Evolutionary conservation across 1,140 invertebrate species (phyloP).

Genomic region (Procambarus clarkii): DNA sequence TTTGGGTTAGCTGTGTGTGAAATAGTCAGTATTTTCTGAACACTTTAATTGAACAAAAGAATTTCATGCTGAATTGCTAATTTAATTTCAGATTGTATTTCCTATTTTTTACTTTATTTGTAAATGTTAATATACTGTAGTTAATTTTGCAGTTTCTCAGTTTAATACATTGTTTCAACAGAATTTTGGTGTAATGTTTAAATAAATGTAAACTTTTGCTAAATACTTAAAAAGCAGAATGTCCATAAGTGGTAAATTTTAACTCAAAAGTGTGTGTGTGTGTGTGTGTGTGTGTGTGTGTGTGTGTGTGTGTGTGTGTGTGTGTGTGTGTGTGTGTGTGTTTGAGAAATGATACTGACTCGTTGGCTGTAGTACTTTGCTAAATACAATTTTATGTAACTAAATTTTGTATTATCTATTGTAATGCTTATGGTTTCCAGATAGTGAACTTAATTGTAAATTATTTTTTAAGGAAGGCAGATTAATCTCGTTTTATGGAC

Average conservation of each 20-base stretch:
- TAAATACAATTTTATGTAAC: neutral
- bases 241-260: neutral
- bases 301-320: neutral
- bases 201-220: neutral
- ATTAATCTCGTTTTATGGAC: neutral
- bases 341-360: neutral
- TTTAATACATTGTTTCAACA: neutral
- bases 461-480: neutral
- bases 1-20: neutral
- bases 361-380: neutral
- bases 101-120: neutral
- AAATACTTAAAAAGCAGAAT: neutral
- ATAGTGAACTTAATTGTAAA: neutral
- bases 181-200: neutral
- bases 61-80: neutral
- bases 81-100: neutral
- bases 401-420: neutral
- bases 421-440: neutral
- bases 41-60: neutral
- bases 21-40: neutral
- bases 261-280: neutral
- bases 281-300: neutral
- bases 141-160: neutral
- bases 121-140: neutral
- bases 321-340: neutral